Evolutionary conservation across 2,113 vertebrate species (phyloP), one percentile per base, ranked within the genome.

Genomic region (Picathartes gymnocephalus): DNA sequence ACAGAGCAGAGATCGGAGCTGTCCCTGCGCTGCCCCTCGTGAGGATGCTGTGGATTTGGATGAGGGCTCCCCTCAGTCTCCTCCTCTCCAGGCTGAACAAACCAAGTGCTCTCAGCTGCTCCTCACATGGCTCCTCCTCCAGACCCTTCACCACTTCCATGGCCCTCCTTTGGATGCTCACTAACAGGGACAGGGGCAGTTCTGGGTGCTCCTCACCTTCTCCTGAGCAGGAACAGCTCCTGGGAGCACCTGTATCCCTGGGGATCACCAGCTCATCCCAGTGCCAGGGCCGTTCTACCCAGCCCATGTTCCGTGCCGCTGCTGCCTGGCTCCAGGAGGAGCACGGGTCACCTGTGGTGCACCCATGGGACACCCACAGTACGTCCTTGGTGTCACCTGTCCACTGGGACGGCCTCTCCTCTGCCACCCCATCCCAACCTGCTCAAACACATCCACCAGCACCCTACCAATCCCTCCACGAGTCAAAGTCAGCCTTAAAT

Each of bases 401-500:
- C 25, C 62, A 23, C 17, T 1, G 1, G 10, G 16, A 15, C 1
- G 7, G 21, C 62, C 28, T 15, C 81, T 58, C 44, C 48, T 73
- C 39, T 6, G 3, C 47, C n/a, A 15, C 58, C 60, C 62, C 83
- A 61, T n/a, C 81, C 81, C 87, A 51, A 66, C 68, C 84, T 48
- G 69, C 88, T 72, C 77, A 21, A 60, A 45, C 77, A 31, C 85
- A 86, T 68, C 90, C 87, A 65, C 22, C 13, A 21, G 70, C 10
- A 0, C 93, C 93, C 92, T 66, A 9, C 2, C 2, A 70, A 74
- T 66, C 91, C 81, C 90, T 91, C 80, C 62, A 57, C 23, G 70
- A 97, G 93, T 90, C 96, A 92, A 96, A 95, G 60, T 42, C 96
- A 96, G 95, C 96, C 96, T 97, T 98, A 98, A 98, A 98, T 98